phyloP scores from a whole-genome alignment of 2,888 invertebrate genomes.

The Torymus auratus region DNA sequence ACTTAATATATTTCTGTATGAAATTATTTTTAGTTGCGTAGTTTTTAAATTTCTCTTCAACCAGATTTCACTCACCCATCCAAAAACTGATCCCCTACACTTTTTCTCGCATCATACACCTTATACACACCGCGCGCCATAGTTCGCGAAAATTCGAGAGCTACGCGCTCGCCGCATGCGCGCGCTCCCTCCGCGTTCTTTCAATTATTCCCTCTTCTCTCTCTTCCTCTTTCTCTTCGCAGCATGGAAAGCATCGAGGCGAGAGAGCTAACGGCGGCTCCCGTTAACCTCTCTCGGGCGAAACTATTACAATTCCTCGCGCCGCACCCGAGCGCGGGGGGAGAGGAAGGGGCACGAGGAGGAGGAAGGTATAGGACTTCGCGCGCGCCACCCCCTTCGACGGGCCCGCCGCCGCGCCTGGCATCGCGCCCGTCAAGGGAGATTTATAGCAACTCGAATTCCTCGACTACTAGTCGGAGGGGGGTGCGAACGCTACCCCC shows the following conservation, averaged over 20 bases:
- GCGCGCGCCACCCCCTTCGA: slow-evolving; percentile 59
- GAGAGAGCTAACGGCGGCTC: slow-evolving; percentile 17
- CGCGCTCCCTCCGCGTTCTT: slow-evolving; percentile 56
- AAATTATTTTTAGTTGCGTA: no score
- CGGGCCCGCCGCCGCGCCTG: slow-evolving; percentile 63
- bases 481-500: slow-evolving; percentile 52
- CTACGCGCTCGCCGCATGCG: no score
- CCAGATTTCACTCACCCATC: slow-evolving; percentile 19
- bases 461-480: slow-evolving; percentile 71
- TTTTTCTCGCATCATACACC: no score
- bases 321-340: slow-evolving; percentile 57
- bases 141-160: slow-evolving; percentile 52
- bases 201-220: slow-evolving; percentile 55
- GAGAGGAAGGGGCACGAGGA: slow-evolving; percentile 52
- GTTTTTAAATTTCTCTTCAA: no score
- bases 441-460: slow-evolving; percentile 77
- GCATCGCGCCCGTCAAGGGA: slow-evolving; percentile 76
- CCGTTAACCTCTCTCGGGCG: slow-evolving; percentile 65
- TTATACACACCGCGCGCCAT: neutral
- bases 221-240: slow-evolving; percentile 8
- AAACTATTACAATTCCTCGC: slow-evolving; percentile 75
- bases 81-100: no score
- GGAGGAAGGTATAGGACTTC: slow-evolving; percentile 41
- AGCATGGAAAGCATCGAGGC: slow-evolving; percentile 51
- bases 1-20: no score